Base-by-base conservation (phyloP, 23 tunicate genomes). In the Diplosoma virens region DNA sequence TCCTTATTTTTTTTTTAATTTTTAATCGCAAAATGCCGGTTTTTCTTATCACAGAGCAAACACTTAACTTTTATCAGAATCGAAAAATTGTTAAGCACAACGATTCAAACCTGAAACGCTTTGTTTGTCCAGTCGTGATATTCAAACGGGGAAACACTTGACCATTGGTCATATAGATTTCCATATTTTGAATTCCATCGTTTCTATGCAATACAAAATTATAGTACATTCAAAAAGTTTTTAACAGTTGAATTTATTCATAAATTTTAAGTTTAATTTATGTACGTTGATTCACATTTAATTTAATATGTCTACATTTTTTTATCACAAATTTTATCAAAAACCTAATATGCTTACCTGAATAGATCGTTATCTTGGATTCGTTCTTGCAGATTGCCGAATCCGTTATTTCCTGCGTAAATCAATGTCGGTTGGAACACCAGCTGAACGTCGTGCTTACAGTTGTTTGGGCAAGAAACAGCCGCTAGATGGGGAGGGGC, bases 391-490 rank as follows among this genome's bases (percentile, higher is more conserved):
- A 83, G 9, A 16, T 78, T 72, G 26, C 65, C 78, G 53, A 50
- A 89, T 29, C 96, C 95, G 58, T 78, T 67, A n/a, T n/a, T n/a
- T 0, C 83, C 85, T 32, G 34, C 82, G 86, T 80, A 90, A 30
- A 16, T 37, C 18, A 90, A 53, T 17, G 70, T 48, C 26, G 97
- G 97, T 67, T 90, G 97, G 30, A 90, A 80, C 66, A 90, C 25
- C 0, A 90, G 83, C 53, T 58, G 68, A 9, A 79, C 71, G 24
- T 90, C 97, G 30, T 84, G 82, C 21, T 74, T 47, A 53, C 97
- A 90, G 47, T 75, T 80, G 52, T 53, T 29, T 2, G 97, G 97
- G 26, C 97, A 90, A 0, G 97, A 90, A 0, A 75, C 86, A 4
- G 29, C 83, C 30, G 24, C 46, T 0, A 83, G 73, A 7, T 80